Percentiles rank a stretch among this genome's conserved stretches.
Conservation (phyloP, 2,888 invertebrate genomes). For the Augiades crinisus region DNA sequence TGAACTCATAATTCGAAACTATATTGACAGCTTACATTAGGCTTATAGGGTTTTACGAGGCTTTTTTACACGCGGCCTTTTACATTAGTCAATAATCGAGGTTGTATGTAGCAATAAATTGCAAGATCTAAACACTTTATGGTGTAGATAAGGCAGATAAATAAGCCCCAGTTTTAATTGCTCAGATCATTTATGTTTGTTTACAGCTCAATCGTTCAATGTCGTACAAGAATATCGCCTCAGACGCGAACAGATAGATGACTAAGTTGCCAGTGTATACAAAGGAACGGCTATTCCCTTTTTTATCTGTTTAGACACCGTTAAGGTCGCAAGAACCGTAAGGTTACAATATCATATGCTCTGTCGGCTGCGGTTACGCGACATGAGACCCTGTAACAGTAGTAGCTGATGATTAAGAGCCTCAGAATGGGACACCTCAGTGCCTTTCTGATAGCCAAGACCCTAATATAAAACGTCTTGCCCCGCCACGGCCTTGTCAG, state of each 20-base stretch:
- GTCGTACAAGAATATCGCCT: too few relatives aligned
- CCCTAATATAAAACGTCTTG: slow-evolving; percentile 56
- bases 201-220: slow-evolving; percentile 45
- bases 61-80: too few relatives aligned
- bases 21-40: slow-evolving; percentile 37
- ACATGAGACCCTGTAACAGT: slow-evolving; percentile 39
- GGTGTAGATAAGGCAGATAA: slow-evolving; percentile 39
- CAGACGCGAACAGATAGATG: too few relatives aligned
- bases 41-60: slow-evolving; percentile 30
- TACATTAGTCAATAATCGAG: slow-evolving; percentile 36
- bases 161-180: slow-evolving; percentile 36
- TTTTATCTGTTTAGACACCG: slow-evolving; percentile 16
- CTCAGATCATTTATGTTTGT: slow-evolving; percentile 37
- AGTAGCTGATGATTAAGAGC: slow-evolving; percentile 37
- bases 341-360: slow-evolving; percentile 26
- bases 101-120: slow-evolving; percentile 37
- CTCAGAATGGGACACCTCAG: slow-evolving; percentile 36
- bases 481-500: slow-evolving; percentile 67
- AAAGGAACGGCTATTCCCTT: not conserved
- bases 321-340: slow-evolving; percentile 26
- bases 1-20: slow-evolving; percentile 42
- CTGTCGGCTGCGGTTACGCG: slow-evolving; percentile 30
- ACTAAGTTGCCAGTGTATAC: too few relatives aligned
- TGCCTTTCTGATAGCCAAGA: slow-evolving; percentile 50
- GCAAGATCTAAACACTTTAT: slow-evolving; percentile 37